Evolutionary conservation across 2,113 vertebrate species (phyloP), one percentile per base, ranked within the genome.

Genomic region (Promerops cafer): DNA sequence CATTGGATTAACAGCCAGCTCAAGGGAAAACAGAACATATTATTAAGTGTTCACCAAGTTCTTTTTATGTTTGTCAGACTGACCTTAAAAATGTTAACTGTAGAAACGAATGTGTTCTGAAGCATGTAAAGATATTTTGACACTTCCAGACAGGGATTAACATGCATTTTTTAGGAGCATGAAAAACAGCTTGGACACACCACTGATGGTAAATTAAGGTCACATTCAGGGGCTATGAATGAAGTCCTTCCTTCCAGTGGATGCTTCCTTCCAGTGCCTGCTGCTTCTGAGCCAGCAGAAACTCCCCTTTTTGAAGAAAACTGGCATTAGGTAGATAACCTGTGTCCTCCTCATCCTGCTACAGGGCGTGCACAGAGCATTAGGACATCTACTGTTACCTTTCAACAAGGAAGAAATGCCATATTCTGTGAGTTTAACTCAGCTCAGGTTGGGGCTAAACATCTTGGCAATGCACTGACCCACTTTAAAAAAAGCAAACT

Each of bases 1-100:
- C 53, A 98, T 8, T 4, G 98, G 97, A 72, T 98, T 97, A 47
- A 97, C 68, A 50, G 98, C 97, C 45, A 94, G 57, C 83, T 83
- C 93, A 30, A 37, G 47, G 57, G 64, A 72, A n/a, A 90, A 54
- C 37, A 65, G 45, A 66, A 65, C 27, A 13, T 69, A 21, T 3
- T 64, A 11, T 30, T 59, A 45, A 20, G 13, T 74, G 40, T 71
- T 82, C 76, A 56, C 15, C 20, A 86, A 54, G 31, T 75, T 74
- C 9, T 23, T 77, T 86, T 90, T 76, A 33, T 37, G 22, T 28
- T 66, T 80, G 49, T 53, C 2, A 4, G 12, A 40, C 37, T 85
- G 79, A 78, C 49, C 44, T 89, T 79, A 79, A 20, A 76, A 81
- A 39, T 65, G 76, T 76, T 78, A 80, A 56, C 33, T 68, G 45